Conservation (phyloP, 2,113 vertebrate genomes). For the Porphyrio hochstetteri region DNA sequence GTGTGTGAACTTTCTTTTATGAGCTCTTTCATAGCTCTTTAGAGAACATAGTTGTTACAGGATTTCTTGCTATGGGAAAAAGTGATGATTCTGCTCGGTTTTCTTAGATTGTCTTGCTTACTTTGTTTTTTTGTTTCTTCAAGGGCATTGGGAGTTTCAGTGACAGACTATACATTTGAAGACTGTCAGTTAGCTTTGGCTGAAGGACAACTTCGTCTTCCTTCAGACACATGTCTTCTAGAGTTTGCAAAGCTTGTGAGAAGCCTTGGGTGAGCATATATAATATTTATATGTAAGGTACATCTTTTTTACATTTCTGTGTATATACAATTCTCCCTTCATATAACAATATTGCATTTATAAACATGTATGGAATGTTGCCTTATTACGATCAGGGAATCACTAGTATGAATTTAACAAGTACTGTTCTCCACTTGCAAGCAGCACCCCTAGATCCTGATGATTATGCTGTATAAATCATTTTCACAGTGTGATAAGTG, state of each 20-base stretch:
- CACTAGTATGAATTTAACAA: neutral
- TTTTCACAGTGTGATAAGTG: neutral
- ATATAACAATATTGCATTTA: neutral
- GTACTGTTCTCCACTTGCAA: neutral
- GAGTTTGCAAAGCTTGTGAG: conserved; percentile 94
- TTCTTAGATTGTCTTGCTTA: neutral
- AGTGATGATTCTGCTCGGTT: neutral
- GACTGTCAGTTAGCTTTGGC: conserved; percentile 97
- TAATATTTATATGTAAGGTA: neutral
- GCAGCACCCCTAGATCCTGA: neutral
- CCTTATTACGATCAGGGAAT: neutral
- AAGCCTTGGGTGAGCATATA: conserved; percentile 87
- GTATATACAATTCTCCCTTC: neutral
- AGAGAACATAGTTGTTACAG: neutral
- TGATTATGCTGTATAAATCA: neutral
- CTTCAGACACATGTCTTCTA: conserved; percentile 89
- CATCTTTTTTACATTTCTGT: neutral
- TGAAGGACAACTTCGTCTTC: conserved; percentile 91
- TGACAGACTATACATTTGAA: conserved; percentile 97
- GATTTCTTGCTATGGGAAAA: neutral
- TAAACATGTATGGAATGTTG: neutral
- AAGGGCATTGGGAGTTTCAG: conserved; percentile 90
- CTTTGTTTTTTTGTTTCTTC: neutral
- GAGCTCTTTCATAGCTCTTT: neutral
- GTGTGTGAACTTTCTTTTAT: neutral